Percentiles rank a stretch among this genome's conserved stretches.
Conservation (phyloP, 2,113 vertebrate genomes). For the Nycticryphes semicollaris region DNA sequence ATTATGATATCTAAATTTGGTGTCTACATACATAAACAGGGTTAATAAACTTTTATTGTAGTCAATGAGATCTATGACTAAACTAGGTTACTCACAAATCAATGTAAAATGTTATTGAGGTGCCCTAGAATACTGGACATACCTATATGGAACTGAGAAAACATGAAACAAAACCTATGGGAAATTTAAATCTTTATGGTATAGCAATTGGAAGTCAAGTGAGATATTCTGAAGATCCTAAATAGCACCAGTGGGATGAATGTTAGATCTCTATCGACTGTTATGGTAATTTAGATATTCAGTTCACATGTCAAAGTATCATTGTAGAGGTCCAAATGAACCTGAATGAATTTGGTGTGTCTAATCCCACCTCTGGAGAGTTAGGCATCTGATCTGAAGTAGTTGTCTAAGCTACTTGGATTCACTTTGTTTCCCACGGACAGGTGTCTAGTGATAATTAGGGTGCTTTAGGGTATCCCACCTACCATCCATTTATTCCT, state of each 20-base stretch:
- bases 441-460: not conserved
- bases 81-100: not conserved
- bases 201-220: not conserved
- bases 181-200: not conserved
- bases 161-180: not conserved
- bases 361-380: not conserved
- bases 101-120: not conserved
- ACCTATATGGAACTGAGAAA: not conserved
- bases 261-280: not conserved
- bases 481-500: not conserved
- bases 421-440: not conserved
- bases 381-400: not conserved
- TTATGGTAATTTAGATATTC: not conserved
- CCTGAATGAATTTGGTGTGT: not conserved
- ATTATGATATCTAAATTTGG: not conserved
- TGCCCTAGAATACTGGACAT: rapidly evolving
- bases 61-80: not conserved
- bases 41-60: not conserved
- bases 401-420: not conserved
- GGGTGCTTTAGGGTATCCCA: not conserved
- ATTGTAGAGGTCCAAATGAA: not conserved
- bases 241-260: not conserved
- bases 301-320: not conserved
- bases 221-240: not conserved
- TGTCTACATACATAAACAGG: not conserved